Percentiles rank a stretch among this genome's conserved stretches.
These are phyloP conservation scores for Cybosia mesomella DNA, from an alignment of 2,888 invertebrate genomes.

Conservation along the genomic window DNA sequence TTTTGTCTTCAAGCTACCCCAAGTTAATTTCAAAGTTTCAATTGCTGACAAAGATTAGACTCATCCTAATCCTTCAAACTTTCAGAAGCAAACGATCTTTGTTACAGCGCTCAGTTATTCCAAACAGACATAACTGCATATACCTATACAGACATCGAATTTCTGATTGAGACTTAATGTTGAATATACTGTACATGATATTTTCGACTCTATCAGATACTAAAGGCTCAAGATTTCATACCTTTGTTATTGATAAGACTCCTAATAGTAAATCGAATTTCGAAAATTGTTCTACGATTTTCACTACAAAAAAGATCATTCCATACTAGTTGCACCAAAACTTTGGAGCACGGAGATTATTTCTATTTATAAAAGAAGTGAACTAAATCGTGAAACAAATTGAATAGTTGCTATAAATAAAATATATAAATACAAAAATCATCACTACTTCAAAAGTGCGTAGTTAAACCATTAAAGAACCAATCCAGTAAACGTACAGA, in stretches of 20 bases:
- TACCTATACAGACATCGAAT: not conserved
- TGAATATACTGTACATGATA: not conserved
- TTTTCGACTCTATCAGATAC: not conserved
- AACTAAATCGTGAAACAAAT: too few relatives aligned
- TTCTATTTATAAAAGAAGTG: too few relatives aligned
- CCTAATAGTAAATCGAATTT: not conserved
- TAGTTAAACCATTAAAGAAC: not conserved
- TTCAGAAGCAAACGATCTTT: not conserved
- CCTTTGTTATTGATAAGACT: too few relatives aligned
- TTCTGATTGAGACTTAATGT: not conserved
- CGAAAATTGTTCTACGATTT: too few relatives aligned
- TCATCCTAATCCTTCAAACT: not conserved
- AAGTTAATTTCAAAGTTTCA: not conserved
- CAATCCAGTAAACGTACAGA: not conserved
- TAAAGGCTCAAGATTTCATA: not conserved
- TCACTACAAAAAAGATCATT: too few relatives aligned
- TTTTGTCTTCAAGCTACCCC: not conserved
- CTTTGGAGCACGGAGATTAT: too few relatives aligned
- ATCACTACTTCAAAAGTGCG: not conserved
- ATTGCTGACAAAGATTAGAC: not conserved
- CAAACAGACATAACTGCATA: not conserved
- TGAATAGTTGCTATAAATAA: too few relatives aligned
- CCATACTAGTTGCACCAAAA: too few relatives aligned
- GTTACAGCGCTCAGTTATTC: not conserved
- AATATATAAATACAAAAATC: not conserved